Conservation (phyloP, 1,140 invertebrate genomes). For the Xylocopa sonorina region DNA sequence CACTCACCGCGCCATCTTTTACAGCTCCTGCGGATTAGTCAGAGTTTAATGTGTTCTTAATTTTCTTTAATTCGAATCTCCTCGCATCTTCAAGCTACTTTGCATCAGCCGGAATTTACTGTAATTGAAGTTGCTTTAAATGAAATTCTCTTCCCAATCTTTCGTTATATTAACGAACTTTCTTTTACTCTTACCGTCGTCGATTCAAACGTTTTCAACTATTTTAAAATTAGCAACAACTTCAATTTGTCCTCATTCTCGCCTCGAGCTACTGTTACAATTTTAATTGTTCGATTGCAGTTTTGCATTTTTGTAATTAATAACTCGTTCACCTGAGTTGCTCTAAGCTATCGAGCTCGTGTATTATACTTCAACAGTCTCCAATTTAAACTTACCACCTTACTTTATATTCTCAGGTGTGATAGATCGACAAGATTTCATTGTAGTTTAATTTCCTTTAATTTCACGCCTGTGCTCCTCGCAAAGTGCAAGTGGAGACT, state of each 20-base stretch:
- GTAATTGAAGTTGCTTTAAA: background rate
- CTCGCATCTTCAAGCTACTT: background rate
- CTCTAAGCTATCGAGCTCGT: background rate
- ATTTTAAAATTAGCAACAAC: background rate
- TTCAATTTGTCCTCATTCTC: background rate
- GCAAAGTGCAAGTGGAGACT: background rate
- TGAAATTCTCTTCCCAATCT: background rate
- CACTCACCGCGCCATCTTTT: background rate
- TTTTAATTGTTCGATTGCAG: too few relatives aligned
- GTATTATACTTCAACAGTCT: background rate
- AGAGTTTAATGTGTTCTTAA: background rate
- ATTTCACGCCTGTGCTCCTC: background rate
- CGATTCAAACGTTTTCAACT: background rate
- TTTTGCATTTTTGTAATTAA: too few relatives aligned
- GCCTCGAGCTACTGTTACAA: too few relatives aligned
- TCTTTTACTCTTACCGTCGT: background rate
- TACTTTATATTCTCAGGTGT: background rate
- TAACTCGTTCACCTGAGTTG: too few relatives aligned
- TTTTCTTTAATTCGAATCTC: background rate
- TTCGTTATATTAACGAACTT: background rate
- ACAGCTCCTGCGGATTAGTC: background rate
- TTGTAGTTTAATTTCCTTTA: background rate
- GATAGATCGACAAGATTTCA: background rate
- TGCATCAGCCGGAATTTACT: background rate
- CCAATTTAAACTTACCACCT: background rate